Base-by-base conservation (phyloP, 1,140 invertebrate genomes). In the Chironomus tepperi region DNA sequence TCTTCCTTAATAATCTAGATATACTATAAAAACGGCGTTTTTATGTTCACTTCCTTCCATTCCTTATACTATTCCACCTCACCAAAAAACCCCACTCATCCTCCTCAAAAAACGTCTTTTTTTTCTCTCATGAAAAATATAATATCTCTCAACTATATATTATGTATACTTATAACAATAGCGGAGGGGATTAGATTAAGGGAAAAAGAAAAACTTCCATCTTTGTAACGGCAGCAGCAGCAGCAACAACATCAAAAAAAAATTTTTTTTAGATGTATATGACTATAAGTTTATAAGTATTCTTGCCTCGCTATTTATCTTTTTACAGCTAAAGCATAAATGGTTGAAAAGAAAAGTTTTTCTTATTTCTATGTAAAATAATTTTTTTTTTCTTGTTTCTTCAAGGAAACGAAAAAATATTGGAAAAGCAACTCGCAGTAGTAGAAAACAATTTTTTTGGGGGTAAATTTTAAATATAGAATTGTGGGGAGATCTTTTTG, bases 181-280 rank as follows among this genome's bases (percentile, higher is more conserved):
- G 47, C 47, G 47, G 18, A 70, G 16, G 65, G 65, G 65, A 70
- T 70, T 70, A 70, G 65, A 70, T 70, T 70, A 70, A 70, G 18
- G 18, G 12, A 16, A 70, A n/a, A 10, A 16, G 47, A 70, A 70
- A 70, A 70, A 70, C 65, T 70, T 70, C 18, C 47, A 57, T 57
- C 47, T 57, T 34, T n/a, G n/a, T 57, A n/a, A 57, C 47, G n/a
- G n/a, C 47, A 57, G 24, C 24, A 34, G 24, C 24, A 57, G 47
- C 47, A 57, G 47, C 47, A 57, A 12, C 47, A n/a, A 57, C n/a
- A 57, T 15, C 47, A 19, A 21, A 70, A 18, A 21, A 67, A 70
- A 70, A 18, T 2, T 19, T 18, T 70, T 10, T 18, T 18, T 18
- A 70, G 65, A 70, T 9, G 18, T 70, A 70, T 70, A 70, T 19